Evolutionary conservation across 2,113 vertebrate species (phyloP), one percentile per base, ranked within the genome.

Genomic region (Seriola dumerili): DNA sequence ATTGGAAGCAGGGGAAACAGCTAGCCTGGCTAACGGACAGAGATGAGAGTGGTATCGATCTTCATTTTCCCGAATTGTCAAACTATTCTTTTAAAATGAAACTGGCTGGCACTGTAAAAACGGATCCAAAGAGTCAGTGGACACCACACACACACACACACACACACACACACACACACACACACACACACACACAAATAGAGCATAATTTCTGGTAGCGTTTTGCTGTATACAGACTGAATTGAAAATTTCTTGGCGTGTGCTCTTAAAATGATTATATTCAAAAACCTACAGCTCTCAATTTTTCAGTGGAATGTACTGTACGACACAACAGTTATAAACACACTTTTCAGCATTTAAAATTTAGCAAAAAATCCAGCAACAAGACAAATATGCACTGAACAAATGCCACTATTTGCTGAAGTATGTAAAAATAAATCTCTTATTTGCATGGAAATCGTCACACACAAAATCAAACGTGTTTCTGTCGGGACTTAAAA

Each of bases 261-360:
- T 36, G 25, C 4, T 73, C 16, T 36, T 17, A 67, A 63, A 19
- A 40, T 42, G 25, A 75, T 72, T 61, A 40, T 23, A 8, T 57
- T 50, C 61, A 40, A 50, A 86, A 29, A 48, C 48, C 23, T 76
- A 69, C 52, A 88, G 55, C 80, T 85, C 66, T 64, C 42, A 50
- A 64, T 65, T 55, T 75, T 74, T 85, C 62, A 69, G 52, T 74
- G 81, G 80, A 90, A 91, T 84, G 89, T 75, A 76, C 44, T 50
- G 29, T 50, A 42, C 4, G 38, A 63, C 57, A 68, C 17, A 72
- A 55, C 8, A 63, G 57, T 64, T 38, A 74, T 55, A 46, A 72
- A 77, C 34, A 34, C 5, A 8, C 57, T 44, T 64, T 57, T 64
- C 32, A 65, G 38, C 16, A 34, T 67, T 54, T 57, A 21, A 71